Evolutionary conservation across 2,888 invertebrate species (phyloP), one percentile per base, ranked within the genome.

Genomic region (Amphipyra berbera): DNA sequence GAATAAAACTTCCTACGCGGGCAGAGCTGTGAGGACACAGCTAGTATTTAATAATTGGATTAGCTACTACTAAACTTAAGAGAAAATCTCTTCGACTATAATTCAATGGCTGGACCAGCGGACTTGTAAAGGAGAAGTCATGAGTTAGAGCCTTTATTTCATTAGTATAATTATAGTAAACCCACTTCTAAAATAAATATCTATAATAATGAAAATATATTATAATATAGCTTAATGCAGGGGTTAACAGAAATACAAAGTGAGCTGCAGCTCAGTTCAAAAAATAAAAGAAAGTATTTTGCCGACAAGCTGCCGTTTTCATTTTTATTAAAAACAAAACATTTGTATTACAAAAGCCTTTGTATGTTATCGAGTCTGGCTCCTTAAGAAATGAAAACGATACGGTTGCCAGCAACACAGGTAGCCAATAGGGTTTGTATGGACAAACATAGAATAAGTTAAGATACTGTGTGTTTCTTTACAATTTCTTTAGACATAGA

Each of bases 381-480:
- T 73, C 62, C 68, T 72, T 66, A 77, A 77, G 75, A 77, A 76
- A 76, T 76, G 75, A 76, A 76, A 69, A 50, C 75, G 74, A 68
- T 73, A 76, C 74, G 54, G 63, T 60, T 63, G 62, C 65, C 68
- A 62, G 49, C 42, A 46, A 63, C 62, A 61, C 74, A 76, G 74
- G 73, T 76, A 72, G 60, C 68, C 68, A 62, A 56, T 76, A 76
- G 60, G 49, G 58, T 62, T 68, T 76, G 64, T 59, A 56, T 56
- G 64, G 64, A 65, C 66, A 59, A 72, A 76, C 61, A 62, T 48
- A 41, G 50, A 61, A 71, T 53, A 59, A 60, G 21, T 66, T 52
- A 52, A 37, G 21, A 44, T 63, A 61, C 58, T 48, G 38, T 44
- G 21, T 21, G 3, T 21, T 52, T 21, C 52, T 56, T 55, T 49